Evolutionary conservation across 2,888 invertebrate genomes (phyloP).

Genomic region (Carabus problematicus): DNA sequence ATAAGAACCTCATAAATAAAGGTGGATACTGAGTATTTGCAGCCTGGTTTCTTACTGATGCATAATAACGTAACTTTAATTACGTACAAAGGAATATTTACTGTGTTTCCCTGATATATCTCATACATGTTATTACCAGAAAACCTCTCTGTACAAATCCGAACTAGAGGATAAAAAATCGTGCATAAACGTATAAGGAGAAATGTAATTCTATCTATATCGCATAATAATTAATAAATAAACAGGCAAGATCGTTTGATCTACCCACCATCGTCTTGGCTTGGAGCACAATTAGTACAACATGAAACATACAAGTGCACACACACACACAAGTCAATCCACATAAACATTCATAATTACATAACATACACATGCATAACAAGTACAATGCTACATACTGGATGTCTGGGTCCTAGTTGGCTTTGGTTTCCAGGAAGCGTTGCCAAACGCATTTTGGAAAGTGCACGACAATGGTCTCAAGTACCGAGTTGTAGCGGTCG

Average conservation of each 20-base stretch:
- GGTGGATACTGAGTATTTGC: no score
- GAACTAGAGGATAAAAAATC: no score
- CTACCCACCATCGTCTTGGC: constrained; percentile 24
- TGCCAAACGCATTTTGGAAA: constrained; percentile 38
- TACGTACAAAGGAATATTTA: no score
- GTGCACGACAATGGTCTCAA: constrained; percentile 24
- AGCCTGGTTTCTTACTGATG: no score
- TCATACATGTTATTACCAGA: no score
- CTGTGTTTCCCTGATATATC: no score
- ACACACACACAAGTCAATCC: constrained; percentile 4
- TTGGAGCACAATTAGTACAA: constrained; percentile 25
- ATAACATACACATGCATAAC: not conserved
- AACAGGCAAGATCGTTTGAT: constrained; percentile 36
- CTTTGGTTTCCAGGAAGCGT: constrained; percentile 33
- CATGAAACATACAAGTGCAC: not conserved
- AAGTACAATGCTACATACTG: not conserved
- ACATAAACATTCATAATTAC: constrained; percentile 8
- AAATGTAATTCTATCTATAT: not conserved
- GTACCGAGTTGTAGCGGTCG: constrained; percentile 7
- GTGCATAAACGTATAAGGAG: no score
- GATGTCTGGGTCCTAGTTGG: constrained; percentile 24
- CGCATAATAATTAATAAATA: constrained; percentile 28
- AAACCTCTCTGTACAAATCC: no score
- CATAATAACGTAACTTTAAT: no score
- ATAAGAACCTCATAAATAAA: no score